Percentiles rank a stretch among this genome's conserved stretches.
Evolutionary conservation across 2,888 invertebrate genomes (phyloP).

Genomic region (Syrphus vitripennis): DNA sequence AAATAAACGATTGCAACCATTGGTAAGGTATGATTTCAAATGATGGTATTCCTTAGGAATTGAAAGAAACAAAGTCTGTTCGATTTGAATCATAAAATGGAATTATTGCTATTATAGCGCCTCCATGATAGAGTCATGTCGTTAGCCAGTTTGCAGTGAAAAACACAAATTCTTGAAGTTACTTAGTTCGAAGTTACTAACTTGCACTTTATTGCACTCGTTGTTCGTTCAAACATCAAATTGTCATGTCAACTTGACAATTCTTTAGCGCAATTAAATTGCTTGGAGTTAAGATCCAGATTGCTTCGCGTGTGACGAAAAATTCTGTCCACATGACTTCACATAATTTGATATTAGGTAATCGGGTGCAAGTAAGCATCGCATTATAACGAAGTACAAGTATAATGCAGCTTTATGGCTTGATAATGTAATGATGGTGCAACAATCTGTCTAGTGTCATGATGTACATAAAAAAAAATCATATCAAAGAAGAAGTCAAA

Average conservation of each 20-base stretch:
- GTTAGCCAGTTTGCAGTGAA: not conserved
- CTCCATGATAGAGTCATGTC: constrained; percentile 24
- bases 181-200: not conserved
- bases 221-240: not conserved
- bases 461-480: not conserved
- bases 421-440: not conserved
- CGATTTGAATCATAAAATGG: constrained; percentile 11
- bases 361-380: not conserved
- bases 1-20: constrained; percentile 26
- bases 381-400: not conserved
- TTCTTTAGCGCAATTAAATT: constrained; percentile 65
- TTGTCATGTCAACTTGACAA: constrained; percentile 45
- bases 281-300: constrained; percentile 39
- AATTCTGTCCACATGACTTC: not conserved
- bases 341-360: constrained; percentile 28
- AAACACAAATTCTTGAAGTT: not conserved
- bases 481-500: not conserved
- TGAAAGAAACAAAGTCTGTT: not conserved
- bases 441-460: not conserved
- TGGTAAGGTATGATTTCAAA: constrained; percentile 6
- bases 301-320: constrained; percentile 9
- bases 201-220: not conserved
- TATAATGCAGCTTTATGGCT: not conserved
- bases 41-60: constrained; percentile 21
- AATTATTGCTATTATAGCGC: constrained; percentile 12